Conservation (phyloP, 2,113 vertebrate species). For the Rhadina sibilatrix region DNA sequence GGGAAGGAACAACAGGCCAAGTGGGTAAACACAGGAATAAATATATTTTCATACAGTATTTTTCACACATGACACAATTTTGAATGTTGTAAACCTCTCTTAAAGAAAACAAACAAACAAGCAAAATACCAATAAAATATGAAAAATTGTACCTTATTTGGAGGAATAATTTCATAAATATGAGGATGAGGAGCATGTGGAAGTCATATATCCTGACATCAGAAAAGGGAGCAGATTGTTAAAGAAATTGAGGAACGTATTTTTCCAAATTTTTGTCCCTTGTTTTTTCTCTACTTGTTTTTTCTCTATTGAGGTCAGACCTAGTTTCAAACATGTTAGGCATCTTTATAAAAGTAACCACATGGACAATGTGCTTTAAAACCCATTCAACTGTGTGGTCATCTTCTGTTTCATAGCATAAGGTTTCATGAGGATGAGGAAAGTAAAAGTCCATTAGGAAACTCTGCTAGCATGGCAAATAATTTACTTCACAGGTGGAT, state of each 20-base stretch:
- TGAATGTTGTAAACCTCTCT: background rate
- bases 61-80: background rate
- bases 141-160: background rate
- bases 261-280: fast-evolving
- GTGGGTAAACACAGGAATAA: background rate
- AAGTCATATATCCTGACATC: background rate
- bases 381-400: background rate
- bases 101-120: background rate
- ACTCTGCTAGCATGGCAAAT: background rate
- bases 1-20: background rate
- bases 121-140: background rate
- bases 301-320: background rate
- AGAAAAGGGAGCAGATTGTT: background rate
- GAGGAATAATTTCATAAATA: background rate
- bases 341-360: background rate
- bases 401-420: background rate
- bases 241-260: background rate
- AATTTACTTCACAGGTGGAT: background rate
- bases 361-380: background rate
- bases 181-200: background rate
- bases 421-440: background rate
- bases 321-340: background rate
- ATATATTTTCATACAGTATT: fast-evolving
- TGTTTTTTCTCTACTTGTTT: background rate
- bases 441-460: background rate